Evolutionary conservation across 2,113 vertebrate species (phyloP).

Genomic region (Oncorhynchus nerka): DNA sequence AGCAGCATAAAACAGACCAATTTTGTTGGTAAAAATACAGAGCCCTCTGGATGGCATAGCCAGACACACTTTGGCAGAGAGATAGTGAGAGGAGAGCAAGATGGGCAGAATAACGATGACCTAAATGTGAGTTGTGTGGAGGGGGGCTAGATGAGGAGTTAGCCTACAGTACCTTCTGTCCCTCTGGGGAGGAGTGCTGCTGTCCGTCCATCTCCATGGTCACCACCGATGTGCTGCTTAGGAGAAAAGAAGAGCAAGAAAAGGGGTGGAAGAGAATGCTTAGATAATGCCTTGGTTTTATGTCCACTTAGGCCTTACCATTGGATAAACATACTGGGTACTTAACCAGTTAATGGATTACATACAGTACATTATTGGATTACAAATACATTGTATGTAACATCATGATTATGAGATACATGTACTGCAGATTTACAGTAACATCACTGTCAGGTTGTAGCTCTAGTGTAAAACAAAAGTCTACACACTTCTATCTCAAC

Average conservation of each 20-base stretch:
- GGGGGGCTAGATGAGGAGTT: background rate
- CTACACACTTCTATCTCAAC: background rate
- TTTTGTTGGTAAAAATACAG: background rate
- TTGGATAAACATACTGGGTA: background rate
- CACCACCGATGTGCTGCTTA: conserved; percentile 76
- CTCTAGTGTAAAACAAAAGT: background rate
- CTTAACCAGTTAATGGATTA: too few species aligned
- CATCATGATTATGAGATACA: background rate
- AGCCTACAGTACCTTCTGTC: conserved; percentile 78
- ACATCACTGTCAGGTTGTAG: background rate
- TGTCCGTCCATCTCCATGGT: conserved; percentile 76
- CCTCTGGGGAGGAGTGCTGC: conserved; percentile 67
- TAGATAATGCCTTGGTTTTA: conserved; percentile 9
- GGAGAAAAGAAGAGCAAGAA: conserved; percentile 33
- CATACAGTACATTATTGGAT: too few species aligned
- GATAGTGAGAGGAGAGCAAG: background rate
- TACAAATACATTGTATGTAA: conserved; percentile 5
- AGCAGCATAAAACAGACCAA: background rate
- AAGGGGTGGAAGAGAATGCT: background rate
- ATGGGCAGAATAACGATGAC: background rate
- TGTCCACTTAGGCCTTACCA: background rate
- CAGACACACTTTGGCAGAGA: conserved; percentile 11
- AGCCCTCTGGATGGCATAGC: conserved; percentile 8
- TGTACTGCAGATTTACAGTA: background rate
- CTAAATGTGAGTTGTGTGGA: background rate